Evolutionary conservation across 2,797 vertebrate species (phyloP).

Genomic region (Coilia nasus): DNA sequence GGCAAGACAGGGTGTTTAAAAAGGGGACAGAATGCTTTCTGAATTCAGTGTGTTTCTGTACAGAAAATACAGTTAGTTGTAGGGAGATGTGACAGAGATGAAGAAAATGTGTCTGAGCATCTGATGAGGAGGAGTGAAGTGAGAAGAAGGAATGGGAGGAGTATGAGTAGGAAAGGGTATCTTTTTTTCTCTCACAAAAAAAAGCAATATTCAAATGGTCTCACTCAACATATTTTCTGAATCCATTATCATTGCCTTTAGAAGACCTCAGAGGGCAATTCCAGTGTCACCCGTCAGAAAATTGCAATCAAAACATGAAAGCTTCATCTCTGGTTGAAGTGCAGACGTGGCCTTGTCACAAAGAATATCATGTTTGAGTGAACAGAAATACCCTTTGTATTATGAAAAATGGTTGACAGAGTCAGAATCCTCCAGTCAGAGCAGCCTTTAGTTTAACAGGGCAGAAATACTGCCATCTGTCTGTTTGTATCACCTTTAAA

Average conservation of each 20-base stretch:
- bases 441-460: neutral
- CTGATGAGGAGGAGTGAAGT: neutral
- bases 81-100: neutral
- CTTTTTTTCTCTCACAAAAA: neutral
- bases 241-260: neutral
- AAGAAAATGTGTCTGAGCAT: neutral
- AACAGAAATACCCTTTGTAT: neutral
- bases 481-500: neutral
- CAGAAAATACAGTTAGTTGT: neutral
- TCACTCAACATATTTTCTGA: neutral
- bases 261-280: neutral
- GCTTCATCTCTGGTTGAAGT: neutral
- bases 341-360: conserved; percentile 5
- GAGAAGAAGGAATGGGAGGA: neutral
- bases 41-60: neutral
- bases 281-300: neutral
- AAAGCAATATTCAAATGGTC: neutral
- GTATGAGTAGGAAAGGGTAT: neutral
- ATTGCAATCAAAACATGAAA: neutral
- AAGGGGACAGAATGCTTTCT: neutral
- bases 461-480: neutral
- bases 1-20: no score
- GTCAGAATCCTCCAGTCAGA: neutral
- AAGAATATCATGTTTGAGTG: conserved; percentile 1
- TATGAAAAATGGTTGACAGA: neutral